Evolutionary conservation across 2,113 vertebrate genomes (phyloP).

Genomic region (Tetrao urogallus): DNA sequence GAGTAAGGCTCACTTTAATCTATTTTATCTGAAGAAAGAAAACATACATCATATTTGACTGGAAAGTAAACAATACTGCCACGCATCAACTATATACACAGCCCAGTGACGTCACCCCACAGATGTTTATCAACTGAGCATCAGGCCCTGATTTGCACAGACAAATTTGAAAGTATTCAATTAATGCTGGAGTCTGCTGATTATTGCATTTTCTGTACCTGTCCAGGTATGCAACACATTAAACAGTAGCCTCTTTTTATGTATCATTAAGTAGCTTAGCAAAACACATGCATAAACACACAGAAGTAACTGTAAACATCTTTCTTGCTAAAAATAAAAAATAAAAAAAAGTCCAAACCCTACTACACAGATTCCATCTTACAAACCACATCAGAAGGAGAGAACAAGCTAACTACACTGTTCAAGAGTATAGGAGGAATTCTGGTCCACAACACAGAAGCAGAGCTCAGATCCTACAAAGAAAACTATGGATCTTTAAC

Average conservation of each 20-base stretch:
- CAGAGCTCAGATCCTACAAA: constrained; percentile 37
- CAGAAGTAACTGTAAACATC: neutral
- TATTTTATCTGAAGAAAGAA: neutral
- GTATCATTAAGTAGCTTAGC: neutral
- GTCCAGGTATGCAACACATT: neutral
- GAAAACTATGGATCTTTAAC: neutral
- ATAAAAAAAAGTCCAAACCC: neutral
- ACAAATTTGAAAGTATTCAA: neutral
- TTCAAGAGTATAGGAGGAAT: neutral
- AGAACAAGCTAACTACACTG: neutral
- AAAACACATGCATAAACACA: neutral
- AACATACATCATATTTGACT: neutral
- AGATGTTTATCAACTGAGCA: constrained; percentile 12
- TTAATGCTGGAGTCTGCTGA: neutral
- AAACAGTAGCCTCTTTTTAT: neutral
- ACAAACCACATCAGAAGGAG: neutral
- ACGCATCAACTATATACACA: neutral
- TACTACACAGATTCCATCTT: neutral
- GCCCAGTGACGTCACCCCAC: neutral
- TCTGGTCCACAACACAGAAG: neutral
- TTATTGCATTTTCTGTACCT: neutral
- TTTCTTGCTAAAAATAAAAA: neutral
- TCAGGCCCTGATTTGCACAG: neutral
- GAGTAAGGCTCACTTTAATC: neutral
- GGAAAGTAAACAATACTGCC: neutral